Percentiles rank a stretch among this genome's conserved stretches.
These are phyloP conservation scores for Malaclemys terrapin DNA, from an alignment of 2,113 vertebrate genomes.

Conservation along the genomic window DNA sequence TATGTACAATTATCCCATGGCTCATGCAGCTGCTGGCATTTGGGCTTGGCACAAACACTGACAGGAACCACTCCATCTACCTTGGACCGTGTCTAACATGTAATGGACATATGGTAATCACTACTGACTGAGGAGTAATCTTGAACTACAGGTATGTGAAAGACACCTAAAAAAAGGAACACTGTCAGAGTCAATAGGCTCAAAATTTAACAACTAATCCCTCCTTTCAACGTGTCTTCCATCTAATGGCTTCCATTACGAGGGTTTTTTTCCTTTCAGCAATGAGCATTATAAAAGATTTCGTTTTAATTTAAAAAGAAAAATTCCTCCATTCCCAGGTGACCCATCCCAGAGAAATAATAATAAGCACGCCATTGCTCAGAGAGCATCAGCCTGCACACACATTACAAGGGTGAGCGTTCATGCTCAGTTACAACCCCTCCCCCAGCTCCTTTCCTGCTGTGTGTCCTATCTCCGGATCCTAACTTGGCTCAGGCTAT, in stretches of 20 bases:
- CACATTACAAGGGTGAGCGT: background rate
- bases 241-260: constrained; percentile 72
- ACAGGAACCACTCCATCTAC: constrained; percentile 42
- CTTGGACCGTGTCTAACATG: constrained; percentile 41
- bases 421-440: background rate
- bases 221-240: constrained; percentile 44
- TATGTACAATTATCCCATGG: constrained; percentile 62
- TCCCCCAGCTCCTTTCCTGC: background rate
- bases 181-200: constrained; percentile 50
- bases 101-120: constrained; percentile 61
- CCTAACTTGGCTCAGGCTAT: constrained; percentile 51
- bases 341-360: constrained; percentile 71
- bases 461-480: constrained; percentile 69
- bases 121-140: constrained; percentile 65
- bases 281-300: constrained; percentile 70
- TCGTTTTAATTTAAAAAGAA: constrained; percentile 76
- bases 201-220: constrained; percentile 70
- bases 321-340: constrained; percentile 67
- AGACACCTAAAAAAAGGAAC: constrained; percentile 38
- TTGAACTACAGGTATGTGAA: constrained; percentile 54
- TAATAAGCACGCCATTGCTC: constrained; percentile 66
- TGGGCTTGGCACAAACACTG: constrained; percentile 35
- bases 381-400: constrained; percentile 63
- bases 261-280: constrained; percentile 28
- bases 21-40: constrained; percentile 66